A percentile compares a stretch with the other conserved stretches of the same genome.
phyloP scores from a whole-genome alignment of 2,113 vertebrate genomes.

The Vanacampus margaritifer region DNA sequence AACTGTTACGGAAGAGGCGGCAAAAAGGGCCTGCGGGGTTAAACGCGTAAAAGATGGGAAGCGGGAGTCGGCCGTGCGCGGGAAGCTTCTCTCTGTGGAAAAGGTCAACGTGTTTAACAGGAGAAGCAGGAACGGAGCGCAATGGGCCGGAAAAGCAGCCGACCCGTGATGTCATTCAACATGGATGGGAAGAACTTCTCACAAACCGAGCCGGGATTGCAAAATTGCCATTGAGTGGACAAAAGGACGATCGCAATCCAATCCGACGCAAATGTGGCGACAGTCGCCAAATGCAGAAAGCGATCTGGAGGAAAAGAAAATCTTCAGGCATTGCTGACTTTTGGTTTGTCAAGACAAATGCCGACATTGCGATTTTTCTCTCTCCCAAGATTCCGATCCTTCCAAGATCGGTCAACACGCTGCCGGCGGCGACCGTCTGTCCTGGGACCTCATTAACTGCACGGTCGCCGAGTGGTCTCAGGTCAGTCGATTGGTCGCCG shows the following conservation, averaged over 20 bases:
- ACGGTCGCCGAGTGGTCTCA: constrained; percentile 25
- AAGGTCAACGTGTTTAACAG: background rate
- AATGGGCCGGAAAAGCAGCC: background rate
- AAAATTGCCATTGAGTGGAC: too few species aligned
- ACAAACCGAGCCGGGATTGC: background rate
- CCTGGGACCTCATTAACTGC: constrained; percentile 59
- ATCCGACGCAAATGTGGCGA: too few species aligned
- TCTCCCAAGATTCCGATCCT: background rate
- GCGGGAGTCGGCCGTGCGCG: background rate
- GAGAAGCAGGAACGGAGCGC: background rate
- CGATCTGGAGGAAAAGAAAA: background rate
- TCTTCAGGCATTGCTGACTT: background rate
- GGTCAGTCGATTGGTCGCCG: background rate
- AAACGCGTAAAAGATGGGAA: background rate
- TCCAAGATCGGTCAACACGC: background rate
- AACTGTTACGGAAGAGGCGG: background rate
- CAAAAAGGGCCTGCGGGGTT: background rate
- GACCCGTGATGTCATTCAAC: background rate
- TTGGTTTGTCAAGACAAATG: background rate
- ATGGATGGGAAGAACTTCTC: background rate
- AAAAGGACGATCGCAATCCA: too few species aligned
- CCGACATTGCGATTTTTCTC: background rate
- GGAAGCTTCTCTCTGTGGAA: background rate
- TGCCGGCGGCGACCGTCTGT: background rate
- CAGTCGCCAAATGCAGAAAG: too few species aligned